Percentiles rank a stretch among this genome's conserved stretches.
phyloP scores from a whole-genome alignment of 2,113 vertebrate species.

The Cyphomyrus discorhynchus region DNA sequence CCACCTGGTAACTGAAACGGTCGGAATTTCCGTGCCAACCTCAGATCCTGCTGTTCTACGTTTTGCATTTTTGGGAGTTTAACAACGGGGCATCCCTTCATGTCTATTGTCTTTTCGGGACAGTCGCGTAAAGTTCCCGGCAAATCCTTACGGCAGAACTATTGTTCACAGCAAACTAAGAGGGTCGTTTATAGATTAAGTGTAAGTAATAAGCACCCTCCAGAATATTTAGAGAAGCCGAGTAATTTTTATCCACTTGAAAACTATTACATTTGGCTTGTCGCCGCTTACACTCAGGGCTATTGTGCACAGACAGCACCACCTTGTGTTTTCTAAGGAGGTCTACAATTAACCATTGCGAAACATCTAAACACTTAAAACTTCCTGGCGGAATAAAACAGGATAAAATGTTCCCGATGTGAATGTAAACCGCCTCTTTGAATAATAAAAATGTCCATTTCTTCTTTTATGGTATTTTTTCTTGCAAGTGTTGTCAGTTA shows the following conservation, averaged over 20 bases:
- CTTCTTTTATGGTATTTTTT: neutral
- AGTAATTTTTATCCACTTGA: neutral
- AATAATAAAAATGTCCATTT: neutral
- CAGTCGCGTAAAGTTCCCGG: neutral
- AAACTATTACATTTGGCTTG: neutral
- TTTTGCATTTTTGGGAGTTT: neutral
- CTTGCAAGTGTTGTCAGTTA: neutral
- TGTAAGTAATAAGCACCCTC: neutral
- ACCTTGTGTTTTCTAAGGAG: neutral
- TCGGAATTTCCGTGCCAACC: neutral
- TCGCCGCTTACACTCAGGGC: neutral
- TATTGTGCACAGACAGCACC: neutral
- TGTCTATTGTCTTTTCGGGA: neutral
- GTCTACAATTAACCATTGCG: neutral
- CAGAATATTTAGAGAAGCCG: neutral
- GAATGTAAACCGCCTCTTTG: neutral
- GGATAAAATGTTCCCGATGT: neutral
- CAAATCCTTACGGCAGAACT: neutral
- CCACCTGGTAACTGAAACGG: neutral
- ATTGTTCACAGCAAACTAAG: neutral
- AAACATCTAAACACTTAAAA: neutral
- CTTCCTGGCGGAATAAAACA: neutral
- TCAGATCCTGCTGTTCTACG: neutral
- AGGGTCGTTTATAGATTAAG: neutral
- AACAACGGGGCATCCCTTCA: neutral